A percentile compares a stretch with the other conserved stretches of the same genome.
Evolutionary conservation across 2,797 vertebrate species (phyloP).

Genomic region (Lepilemur septentrionalis): DNA sequence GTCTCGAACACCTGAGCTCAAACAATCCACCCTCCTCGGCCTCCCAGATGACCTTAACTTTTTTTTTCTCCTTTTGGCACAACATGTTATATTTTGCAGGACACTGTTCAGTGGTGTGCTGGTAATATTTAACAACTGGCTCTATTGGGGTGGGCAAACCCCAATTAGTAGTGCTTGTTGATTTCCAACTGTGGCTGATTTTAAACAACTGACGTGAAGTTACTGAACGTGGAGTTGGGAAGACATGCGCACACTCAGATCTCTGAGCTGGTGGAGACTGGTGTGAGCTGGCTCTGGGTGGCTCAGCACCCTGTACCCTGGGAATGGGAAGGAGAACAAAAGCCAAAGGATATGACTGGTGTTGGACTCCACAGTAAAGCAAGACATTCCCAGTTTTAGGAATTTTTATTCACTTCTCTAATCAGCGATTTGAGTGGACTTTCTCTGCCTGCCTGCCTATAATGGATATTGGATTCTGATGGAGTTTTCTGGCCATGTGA

Average conservation of each 20-base stretch:
- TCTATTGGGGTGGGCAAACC: neutral
- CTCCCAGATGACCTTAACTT: neutral
- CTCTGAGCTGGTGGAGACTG: neutral
- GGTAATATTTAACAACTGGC: constrained; percentile 1
- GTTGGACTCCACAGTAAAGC: neutral
- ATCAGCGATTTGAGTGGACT: neutral
- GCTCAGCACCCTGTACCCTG: neutral
- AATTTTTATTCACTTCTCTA: neutral
- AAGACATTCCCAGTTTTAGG: neutral
- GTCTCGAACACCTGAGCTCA: too few species aligned
- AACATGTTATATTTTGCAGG: neutral
- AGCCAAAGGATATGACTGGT: neutral
- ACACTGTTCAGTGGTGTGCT: neutral
- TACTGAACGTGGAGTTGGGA: neutral
- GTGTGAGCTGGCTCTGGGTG: neutral
- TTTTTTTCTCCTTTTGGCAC: neutral
- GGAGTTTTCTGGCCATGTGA: neutral
- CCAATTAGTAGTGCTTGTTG: neutral
- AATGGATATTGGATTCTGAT: neutral
- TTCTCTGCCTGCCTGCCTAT: neutral
- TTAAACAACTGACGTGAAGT: neutral
- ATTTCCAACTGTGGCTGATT: neutral
- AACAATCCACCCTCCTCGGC: too few species aligned
- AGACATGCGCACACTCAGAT: neutral
- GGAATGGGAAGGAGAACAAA: neutral